Evolutionary conservation across 2,888 invertebrate genomes (phyloP), one percentile per base, ranked within the genome.

Genomic region (Apomyelois bistriatella): DNA sequence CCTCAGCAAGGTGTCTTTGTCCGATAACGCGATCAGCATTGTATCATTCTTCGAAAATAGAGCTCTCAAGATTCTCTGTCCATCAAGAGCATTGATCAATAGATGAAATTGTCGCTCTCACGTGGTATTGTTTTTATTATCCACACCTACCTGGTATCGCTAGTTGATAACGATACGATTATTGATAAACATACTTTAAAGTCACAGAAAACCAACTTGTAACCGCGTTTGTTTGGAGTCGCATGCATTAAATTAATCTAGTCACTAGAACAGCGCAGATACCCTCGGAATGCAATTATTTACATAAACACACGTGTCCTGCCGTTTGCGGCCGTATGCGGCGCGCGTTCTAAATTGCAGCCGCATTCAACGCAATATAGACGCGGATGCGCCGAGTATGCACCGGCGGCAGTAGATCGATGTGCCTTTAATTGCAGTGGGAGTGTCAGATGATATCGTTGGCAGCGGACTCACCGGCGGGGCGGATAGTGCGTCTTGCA

Each of bases 391-490:
- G 47, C 13, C 30, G 43, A 43, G 22, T 43, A 41, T 53, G 57
- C 47, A 52, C 52, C 57, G 43, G 49, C 54, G 53, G 56, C 53
- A 55, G 55, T 53, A 60, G 63, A 61, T 63, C 56, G 70, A 73
- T 73, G 71, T 65, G 69, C 70, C 72, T 77, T 74, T 73, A 71
- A 78, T 74, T 70, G 70, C 64, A 53, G 58, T 56, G 56, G 55
- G 57, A 59, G 58, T 62, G 64, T 63, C 60, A 65, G 61, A 48
- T 58, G 60, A 58, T 61, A 58, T 61, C 59, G 63, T 65, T 70
- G 67, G 65, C 65, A 66, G 58, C 56, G 70, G 64, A 91, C 93
- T 93, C 84, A 94, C 94, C 94, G 83, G 93, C 93, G 70, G 93
- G 93, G 61, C 94, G 90, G 66, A 90, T 89, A 74, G 92, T 92